Evolutionary conservation across 2,888 invertebrate species (phyloP), one percentile per base, ranked within the genome.

Genomic region (Brachyptera putata): DNA sequence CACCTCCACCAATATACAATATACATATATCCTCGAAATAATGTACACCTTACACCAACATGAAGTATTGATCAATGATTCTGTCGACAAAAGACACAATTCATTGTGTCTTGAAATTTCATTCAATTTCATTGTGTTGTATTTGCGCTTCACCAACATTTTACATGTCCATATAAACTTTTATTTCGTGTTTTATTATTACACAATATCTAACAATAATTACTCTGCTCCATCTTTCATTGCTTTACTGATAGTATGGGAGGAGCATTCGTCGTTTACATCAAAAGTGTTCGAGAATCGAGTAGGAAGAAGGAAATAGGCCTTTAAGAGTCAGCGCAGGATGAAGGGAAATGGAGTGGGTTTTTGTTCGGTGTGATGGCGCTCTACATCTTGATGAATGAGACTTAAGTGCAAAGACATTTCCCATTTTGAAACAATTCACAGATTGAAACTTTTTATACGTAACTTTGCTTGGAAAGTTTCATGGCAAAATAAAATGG

Each of bases 341-440:
- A 53, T 16, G 34, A n/a, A 53, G 36, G 34, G 11, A 36, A 53
- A 53, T 53, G 53, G 53, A 53, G 22, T 34, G 53, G 53, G 53
- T 53, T 53, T 53, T 53, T 53, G 53, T 53, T 53, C 53, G 22
- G 5, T 4, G 53, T 53, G 53, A 53, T 53, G 53, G 53, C 53
- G 53, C 21, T 36, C 53, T 59, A n/a, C 59, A 53, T 59, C 59
- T 39, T 59, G 59, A 59, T 53, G 53, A 59, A 59, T 59, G 59
- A 53, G 39, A 21, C 53, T 53, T 59, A 59, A 59, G 59, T 59
- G 59, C 59, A 36, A 30, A 53, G 59, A 59, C 59, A 59, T 53
- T 57, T 59, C 53, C 59, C 59, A 59, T 59, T n/a, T 53, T 39
- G 50, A 53, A 49, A 59, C 59, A 53, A 53, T 53, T 53, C 53